phyloP scores from a whole-genome alignment of 1,140 invertebrate species.

The Lineus longissimus region DNA sequence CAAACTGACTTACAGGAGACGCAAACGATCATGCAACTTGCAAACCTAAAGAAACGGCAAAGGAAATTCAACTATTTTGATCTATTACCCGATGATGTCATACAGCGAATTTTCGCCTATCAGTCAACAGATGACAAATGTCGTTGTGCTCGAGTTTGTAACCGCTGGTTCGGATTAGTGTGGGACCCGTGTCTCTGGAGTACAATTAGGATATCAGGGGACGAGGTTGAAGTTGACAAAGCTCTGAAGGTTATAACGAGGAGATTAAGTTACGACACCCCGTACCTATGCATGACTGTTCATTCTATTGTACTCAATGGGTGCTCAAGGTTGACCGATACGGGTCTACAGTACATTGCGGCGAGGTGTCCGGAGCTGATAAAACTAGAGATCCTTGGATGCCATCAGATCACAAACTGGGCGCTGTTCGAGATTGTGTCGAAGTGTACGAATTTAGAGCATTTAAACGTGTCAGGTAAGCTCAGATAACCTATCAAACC shows the following conservation, averaged over 20 bases:
- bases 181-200: slow-evolving; percentile 76
- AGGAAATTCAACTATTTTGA: slow-evolving; percentile 27
- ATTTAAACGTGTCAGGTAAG: slow-evolving; percentile 71
- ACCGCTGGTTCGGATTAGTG: slow-evolving; percentile 73
- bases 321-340: slow-evolving; percentile 71
- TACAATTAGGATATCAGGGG: slow-evolving; percentile 64
- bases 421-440: slow-evolving; percentile 65
- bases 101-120: slow-evolving; percentile 67
- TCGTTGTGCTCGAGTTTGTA: slow-evolving; percentile 73
- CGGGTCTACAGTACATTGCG: slow-evolving; percentile 66
- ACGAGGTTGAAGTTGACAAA: slow-evolving; percentile 65
- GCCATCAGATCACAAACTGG: slow-evolving; percentile 65
- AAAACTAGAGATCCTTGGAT: slow-evolving; percentile 68
- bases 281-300: slow-evolving; percentile 56
- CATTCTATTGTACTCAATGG: slow-evolving; percentile 68
- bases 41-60: not conserved
- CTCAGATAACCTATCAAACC: not conserved
- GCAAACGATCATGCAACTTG: not conserved
- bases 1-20: not conserved
- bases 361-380: slow-evolving; percentile 69
- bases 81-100: slow-evolving; percentile 57
- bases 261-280: slow-evolving; percentile 53
- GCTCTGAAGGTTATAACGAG: slow-evolving; percentile 61
- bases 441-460: slow-evolving; percentile 66
- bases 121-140: slow-evolving; percentile 75